Evolutionary conservation across 2,797 vertebrate species (phyloP).

Genomic region (Karalla daura): DNA sequence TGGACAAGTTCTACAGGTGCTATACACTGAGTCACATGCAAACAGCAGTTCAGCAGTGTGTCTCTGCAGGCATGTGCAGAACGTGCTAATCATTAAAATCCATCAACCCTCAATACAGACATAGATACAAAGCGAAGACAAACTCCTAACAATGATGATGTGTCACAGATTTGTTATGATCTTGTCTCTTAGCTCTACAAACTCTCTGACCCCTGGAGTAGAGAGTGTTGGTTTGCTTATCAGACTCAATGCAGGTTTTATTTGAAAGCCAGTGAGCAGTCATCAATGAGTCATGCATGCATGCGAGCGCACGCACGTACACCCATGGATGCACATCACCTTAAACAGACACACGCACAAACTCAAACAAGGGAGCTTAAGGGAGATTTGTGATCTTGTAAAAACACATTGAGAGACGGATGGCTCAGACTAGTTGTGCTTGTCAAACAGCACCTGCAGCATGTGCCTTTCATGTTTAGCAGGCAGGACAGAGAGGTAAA

Average conservation of each 20-base stretch:
- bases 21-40: neutral
- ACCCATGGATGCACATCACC: constrained; percentile 42
- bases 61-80: neutral
- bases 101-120: constrained; percentile 14
- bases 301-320: constrained; percentile 42
- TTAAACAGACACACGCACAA: constrained; percentile 42
- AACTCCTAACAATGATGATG: constrained; percentile 30
- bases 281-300: constrained; percentile 44
- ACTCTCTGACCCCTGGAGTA: constrained; percentile 40
- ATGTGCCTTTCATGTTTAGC: constrained; percentile 48
- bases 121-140: constrained; percentile 23
- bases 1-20: too few species aligned
- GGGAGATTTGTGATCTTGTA: constrained; percentile 78
- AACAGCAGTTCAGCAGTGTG: neutral
- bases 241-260: constrained; percentile 53
- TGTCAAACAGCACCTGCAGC: constrained; percentile 79
- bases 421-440: constrained; percentile 68
- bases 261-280: constrained; percentile 39
- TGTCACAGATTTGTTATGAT: constrained; percentile 36
- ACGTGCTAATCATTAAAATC: neutral
- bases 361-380: constrained; percentile 58
- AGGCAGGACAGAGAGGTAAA: constrained; percentile 11
- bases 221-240: constrained; percentile 38
- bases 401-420: constrained; percentile 67
- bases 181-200: constrained; percentile 21